Evolutionary conservation across 2,797 vertebrate species (phyloP), one percentile per base, ranked within the genome.

Genomic region (Sebastes diploproa): DNA sequence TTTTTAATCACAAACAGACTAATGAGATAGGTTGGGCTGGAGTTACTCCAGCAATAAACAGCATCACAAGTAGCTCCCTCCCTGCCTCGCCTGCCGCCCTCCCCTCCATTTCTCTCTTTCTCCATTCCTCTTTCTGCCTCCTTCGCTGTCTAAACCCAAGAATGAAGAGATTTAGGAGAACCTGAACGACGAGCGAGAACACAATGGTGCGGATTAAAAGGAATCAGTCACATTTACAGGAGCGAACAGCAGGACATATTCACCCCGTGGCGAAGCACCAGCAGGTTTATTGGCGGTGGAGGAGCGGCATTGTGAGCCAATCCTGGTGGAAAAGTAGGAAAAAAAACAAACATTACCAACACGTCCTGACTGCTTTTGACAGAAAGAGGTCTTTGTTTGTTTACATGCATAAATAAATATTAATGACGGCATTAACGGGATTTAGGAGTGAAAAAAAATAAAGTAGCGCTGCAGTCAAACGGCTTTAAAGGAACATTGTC

Each of bases 1-100:
- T 89, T 94, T 93, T 93, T 94, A 94, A 94, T 94, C 92, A 93
- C 71, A 5, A 90, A 85, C 86, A 83, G 82, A 90, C 85, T 91
- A 88, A 91, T 93, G 91, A 88, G 86, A 90, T 79, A 68, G 88
- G 85, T 83, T 85, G 80, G 79, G 77, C 81, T 73, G 78, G 78
- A 92, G 80, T 82, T 80, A 73, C 81, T 80, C 75, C 84, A 82
- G 86, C 77, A 87, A 82, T 82, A 85, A 89, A 85, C 80, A 60
- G 59, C 77, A 85, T 72, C 84, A 54, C 55, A 5, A 68, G 54
- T 67, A 3, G 0, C 25, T 59, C 55, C 66, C 27, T 62, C 6
- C 13, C 58, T 78, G 27, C 11, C 32, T 84, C 62, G 42, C 16
- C 14, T 46, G 42, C 20, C 20, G 23, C 55, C 54, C 20, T 38